Conservation (phyloP, 2,888 invertebrate species). For the Papilio gigon region DNA sequence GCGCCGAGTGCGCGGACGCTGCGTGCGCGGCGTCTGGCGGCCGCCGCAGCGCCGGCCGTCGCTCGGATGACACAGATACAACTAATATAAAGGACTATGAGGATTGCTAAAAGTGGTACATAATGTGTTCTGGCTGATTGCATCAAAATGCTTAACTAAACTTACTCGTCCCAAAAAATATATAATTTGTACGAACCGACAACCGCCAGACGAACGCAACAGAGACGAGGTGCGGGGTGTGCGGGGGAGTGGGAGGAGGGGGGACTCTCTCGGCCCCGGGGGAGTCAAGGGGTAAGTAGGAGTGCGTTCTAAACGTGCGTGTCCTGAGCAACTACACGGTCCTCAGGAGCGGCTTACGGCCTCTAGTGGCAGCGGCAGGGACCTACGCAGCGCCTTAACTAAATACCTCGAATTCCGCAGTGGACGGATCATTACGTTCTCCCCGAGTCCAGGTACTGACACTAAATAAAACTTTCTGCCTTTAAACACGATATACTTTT, state of each 20-base stretch:
- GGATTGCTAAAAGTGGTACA: too few relatives aligned
- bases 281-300: not conserved
- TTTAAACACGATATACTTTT: conserved; percentile 42
- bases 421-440: conserved; percentile 73
- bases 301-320: not conserved
- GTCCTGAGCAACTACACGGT: conserved; percentile 6
- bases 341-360: conserved; percentile 26
- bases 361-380: conserved; percentile 44
- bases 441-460: conserved; percentile 70
- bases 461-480: conserved; percentile 57
- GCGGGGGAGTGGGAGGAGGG: conserved; percentile 48
- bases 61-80: too few relatives aligned
- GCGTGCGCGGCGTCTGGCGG: too few relatives aligned
- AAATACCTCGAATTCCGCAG: conserved; percentile 68
- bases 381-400: conserved; percentile 67
- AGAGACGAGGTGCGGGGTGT: conserved; percentile 57
- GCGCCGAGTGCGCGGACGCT: conserved; percentile 70
- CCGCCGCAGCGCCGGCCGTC: too few relatives aligned
- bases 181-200: not conserved
- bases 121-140: too few relatives aligned
- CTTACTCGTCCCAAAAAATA: too few relatives aligned
- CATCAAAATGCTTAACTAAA: too few relatives aligned
- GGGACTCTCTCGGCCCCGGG: not conserved
- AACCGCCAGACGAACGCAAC: not conserved
- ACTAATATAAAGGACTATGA: too few relatives aligned